Conservation (phyloP, 2,113 vertebrate species). For the Triplophysa tibetana region DNA sequence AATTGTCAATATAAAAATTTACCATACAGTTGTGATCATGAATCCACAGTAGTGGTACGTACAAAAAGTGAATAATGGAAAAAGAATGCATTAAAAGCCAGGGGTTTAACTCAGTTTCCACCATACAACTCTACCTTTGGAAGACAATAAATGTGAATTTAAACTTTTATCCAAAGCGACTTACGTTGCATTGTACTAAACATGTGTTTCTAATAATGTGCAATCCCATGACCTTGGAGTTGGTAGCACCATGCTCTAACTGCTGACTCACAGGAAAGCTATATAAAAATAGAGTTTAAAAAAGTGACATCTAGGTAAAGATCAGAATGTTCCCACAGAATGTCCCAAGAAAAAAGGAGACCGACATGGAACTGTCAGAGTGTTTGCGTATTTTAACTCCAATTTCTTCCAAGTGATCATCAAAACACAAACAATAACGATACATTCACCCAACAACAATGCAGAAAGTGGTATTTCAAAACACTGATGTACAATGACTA, state of each 20-base stretch:
- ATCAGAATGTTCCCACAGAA: slow-evolving; percentile 5
- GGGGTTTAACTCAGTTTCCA: too few relatives aligned
- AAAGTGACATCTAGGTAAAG: not conserved
- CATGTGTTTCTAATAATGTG: too few relatives aligned
- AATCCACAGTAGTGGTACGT: not conserved
- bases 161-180: too few relatives aligned
- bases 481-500: not conserved
- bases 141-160: not conserved
- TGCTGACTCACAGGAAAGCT: too few relatives aligned
- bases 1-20: not conserved
- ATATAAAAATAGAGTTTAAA: too few relatives aligned
- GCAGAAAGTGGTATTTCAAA: not conserved
- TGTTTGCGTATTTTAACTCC: not conserved
- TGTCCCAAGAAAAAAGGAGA: not conserved
- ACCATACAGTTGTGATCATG: not conserved
- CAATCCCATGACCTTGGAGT: too few relatives aligned
- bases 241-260: too few relatives aligned
- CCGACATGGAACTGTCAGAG: not conserved
- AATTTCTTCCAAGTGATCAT: not conserved
- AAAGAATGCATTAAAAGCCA: not conserved
- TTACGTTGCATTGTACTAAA: too few relatives aligned
- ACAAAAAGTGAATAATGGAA: not conserved
- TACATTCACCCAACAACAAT: slow-evolving; percentile 3
- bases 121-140: not conserved
- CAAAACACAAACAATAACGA: not conserved